Evolutionary conservation across 2,888 invertebrate genomes (phyloP).

Genomic region (Silvanus unidentatus): DNA sequence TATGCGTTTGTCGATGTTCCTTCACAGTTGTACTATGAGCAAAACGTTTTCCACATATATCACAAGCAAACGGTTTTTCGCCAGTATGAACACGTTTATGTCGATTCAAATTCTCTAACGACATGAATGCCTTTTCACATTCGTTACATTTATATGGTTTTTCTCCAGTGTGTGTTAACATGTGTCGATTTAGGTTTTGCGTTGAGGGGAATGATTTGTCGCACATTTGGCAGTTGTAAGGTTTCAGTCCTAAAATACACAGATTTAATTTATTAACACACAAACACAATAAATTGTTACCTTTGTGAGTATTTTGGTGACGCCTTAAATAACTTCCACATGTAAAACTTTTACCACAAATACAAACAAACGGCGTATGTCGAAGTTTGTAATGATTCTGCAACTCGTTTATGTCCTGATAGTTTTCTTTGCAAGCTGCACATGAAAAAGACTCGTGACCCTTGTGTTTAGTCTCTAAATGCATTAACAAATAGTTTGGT

Average conservation of each 20-base stretch:
- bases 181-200: slow-evolving; percentile 37
- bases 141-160: slow-evolving; percentile 35
- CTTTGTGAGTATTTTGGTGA: slow-evolving; percentile 38
- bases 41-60: slow-evolving; percentile 35
- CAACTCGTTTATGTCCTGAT: slow-evolving; percentile 29
- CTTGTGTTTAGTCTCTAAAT: slow-evolving; percentile 32
- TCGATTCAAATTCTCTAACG: slow-evolving; percentile 35
- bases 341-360: slow-evolving; percentile 36
- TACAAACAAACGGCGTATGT: slow-evolving; percentile 32
- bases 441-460: slow-evolving; percentile 33
- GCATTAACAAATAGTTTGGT: slow-evolving; percentile 30
- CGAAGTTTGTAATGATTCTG: slow-evolving; percentile 33
- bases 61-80: slow-evolving; percentile 38
- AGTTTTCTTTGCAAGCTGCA: slow-evolving; percentile 34
- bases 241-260: slow-evolving; percentile 28
- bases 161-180: slow-evolving; percentile 39
- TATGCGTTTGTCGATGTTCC: slow-evolving; percentile 37
- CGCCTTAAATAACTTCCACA: slow-evolving; percentile 35
- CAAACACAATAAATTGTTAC: slow-evolving; percentile 14
- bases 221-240: slow-evolving; percentile 35
- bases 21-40: slow-evolving; percentile 40
- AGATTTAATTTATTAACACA: not conserved
- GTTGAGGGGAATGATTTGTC: slow-evolving; percentile 33
- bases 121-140: slow-evolving; percentile 34
- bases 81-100: slow-evolving; percentile 40